Evolutionary conservation across 37 sponge, comb jelly and placozoan species (phyloP).

Genomic region (Haliclona indistincta): DNA sequence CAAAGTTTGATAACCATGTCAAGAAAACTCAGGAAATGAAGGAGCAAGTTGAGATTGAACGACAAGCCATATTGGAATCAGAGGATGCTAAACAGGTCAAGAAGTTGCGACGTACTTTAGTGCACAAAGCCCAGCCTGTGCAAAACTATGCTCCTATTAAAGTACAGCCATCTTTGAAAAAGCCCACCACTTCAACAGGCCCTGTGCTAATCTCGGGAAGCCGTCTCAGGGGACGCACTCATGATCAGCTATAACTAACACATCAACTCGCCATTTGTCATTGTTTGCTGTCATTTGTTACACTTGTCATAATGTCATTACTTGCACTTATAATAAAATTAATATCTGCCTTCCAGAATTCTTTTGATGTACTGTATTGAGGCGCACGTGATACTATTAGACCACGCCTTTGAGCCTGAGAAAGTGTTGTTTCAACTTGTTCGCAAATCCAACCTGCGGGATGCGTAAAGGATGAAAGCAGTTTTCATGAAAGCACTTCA

Average conservation of each 20-base stretch:
- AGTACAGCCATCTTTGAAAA: conserved; percentile 38
- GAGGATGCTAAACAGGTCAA: conserved; percentile 45
- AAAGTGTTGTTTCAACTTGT: too few species aligned
- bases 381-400: too few species aligned
- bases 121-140: conserved; percentile 79
- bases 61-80: conserved; percentile 32
- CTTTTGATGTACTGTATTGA: too few species aligned
- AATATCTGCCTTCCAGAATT: too few species aligned
- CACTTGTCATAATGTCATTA: not conserved
- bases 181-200: conserved; percentile 45
- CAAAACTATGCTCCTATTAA: conserved; percentile 42
- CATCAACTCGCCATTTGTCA: not conserved
- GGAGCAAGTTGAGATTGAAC: conserved; percentile 30
- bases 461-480: not conserved
- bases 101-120: conserved; percentile 47
- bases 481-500: not conserved
- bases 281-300: not conserved
- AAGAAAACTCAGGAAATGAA: conserved; percentile 4
- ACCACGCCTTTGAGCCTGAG: too few species aligned
- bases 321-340: too few species aligned
- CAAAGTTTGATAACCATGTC: conserved; percentile 39
- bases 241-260: not conserved
- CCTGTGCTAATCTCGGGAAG: conserved; percentile 16
- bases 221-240: not conserved
- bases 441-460: too few species aligned